Evolutionary conservation across 1,140 invertebrate genomes (phyloP), one percentile per base, ranked within the genome.

Genomic region (Musca domestica): DNA sequence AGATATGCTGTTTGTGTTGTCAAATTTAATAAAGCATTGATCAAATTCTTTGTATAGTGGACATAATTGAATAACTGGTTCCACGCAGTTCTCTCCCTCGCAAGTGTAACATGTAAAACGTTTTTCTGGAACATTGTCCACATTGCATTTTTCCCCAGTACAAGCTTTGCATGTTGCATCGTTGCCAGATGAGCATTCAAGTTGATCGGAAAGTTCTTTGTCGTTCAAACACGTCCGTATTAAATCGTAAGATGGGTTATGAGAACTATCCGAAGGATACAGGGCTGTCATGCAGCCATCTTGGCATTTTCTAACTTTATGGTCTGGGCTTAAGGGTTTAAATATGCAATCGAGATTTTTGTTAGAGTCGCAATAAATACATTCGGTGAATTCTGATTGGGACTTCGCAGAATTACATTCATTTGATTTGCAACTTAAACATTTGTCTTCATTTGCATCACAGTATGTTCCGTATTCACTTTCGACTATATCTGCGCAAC

Each of bases 211-310:
- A 0, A 46, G 20, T 52, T 80, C 78, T 61, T 80, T 80, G 51
- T 80, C 78, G 12, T 80, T 69, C 51, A 74, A 20, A 7, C 78
- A 80, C 6, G 72, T 80, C n/a, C 78, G 76, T 23, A 80, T 77
- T 0, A 80, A 51, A 54, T 80, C 78, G 6, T 72, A 52, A 9
- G 71, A 71, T 0, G 70, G 22, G 4, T 76, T 71, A 0, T n/a
- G 2, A 58, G 75, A 72, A 20, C 70, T 74, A n/a, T 77, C 77
- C 2, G 70, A 51, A 12, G 56, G 67, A 49, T 69, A 71, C 0
- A 80, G 67, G 2, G 78, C 76, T 0, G 73, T 72, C 78, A 80
- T 80, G 41, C 78, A 80, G 10, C 68, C 54, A 14, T 78, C 76
- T 23, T 77, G 76, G 48, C 78, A 80, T 34, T 71, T 67, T n/a